These are phyloP conservation scores for Rhinogobius similis DNA, from an alignment of 2,113 vertebrate genomes.

Conservation along the genomic window DNA sequence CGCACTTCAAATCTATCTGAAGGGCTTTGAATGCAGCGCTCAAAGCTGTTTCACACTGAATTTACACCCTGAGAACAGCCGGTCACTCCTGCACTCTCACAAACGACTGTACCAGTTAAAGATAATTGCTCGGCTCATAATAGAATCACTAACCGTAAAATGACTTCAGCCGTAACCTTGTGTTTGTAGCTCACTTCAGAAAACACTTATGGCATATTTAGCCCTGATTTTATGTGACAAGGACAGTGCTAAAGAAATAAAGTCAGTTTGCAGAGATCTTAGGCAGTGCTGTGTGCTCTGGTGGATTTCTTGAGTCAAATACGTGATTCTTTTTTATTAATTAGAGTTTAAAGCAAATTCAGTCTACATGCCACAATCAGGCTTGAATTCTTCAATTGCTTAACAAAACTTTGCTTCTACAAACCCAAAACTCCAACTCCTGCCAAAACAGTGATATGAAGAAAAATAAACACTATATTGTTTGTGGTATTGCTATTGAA, in stretches of 20 bases:
- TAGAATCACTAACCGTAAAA: background rate
- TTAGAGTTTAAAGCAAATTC: too few species aligned
- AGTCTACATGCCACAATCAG: too few species aligned
- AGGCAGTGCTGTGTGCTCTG: too few species aligned
- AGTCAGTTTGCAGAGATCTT: background rate
- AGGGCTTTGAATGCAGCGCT: slow-evolving; percentile 18
- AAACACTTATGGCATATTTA: slow-evolving; percentile 1
- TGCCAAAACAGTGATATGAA: background rate
- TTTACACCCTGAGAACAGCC: background rate
- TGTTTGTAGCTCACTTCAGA: slow-evolving; percentile 3
- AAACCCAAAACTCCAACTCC: background rate
- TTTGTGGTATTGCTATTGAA: background rate
- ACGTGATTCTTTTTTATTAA: too few species aligned
- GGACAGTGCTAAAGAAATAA: background rate
- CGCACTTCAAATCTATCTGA: slow-evolving; percentile 19
- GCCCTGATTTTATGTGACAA: background rate
- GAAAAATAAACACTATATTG: background rate
- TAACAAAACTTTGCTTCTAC: background rate
- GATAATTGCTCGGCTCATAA: background rate
- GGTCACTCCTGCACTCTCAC: background rate
- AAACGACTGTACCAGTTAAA: slow-evolving; percentile 3
- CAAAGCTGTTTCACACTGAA: slow-evolving; percentile 19
- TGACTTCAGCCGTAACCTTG: slow-evolving; percentile 1
- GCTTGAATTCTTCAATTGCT: background rate
- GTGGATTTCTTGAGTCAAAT: too few species aligned